Evolutionary conservation across 1,140 invertebrate genomes (phyloP).

Genomic region (Palaemon carinicauda): DNA sequence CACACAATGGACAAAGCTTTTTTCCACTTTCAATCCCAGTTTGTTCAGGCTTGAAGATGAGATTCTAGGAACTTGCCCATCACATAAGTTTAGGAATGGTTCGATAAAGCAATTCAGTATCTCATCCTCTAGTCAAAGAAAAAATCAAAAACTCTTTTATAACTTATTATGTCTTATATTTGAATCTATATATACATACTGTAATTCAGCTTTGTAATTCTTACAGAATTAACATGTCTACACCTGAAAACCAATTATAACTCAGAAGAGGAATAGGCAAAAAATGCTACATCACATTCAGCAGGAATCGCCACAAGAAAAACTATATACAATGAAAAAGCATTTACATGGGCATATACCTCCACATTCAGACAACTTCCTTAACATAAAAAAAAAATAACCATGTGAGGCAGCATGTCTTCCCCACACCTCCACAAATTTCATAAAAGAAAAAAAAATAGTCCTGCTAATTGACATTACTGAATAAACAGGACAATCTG

Average conservation of each 20-base stretch:
- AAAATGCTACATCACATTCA: conserved; percentile 54
- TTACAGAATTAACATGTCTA: conserved; percentile 19
- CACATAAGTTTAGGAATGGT: conserved; percentile 45
- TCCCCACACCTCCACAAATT: conserved; percentile 37
- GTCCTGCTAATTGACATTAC: conserved; percentile 20
- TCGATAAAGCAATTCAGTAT: conserved; percentile 26
- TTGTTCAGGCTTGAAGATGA: neutral
- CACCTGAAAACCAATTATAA: conserved; percentile 45
- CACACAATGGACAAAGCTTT: conserved; percentile 56
- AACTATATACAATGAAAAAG: conserved; percentile 47
- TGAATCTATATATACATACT: conserved; percentile 53
- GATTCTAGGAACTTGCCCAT: conserved; percentile 10
- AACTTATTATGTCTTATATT: conserved; percentile 20
- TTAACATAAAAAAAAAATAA: conserved; percentile 5
- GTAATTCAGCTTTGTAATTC: conserved; percentile 32
- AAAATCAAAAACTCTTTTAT: conserved; percentile 31
- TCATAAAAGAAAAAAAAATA: neutral
- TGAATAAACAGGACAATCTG: conserved; percentile 40
- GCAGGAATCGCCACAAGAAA: conserved; percentile 30
- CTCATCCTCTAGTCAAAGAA: conserved; percentile 24
- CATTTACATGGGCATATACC: no score
- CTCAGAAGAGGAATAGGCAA: conserved; percentile 50
- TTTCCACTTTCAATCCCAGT: conserved; percentile 34
- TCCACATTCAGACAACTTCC: no score
- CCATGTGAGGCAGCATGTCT: conserved; percentile 45